Base-by-base conservation (phyloP, 2,113 vertebrate genomes). In the Entelurus aequoreus region DNA sequence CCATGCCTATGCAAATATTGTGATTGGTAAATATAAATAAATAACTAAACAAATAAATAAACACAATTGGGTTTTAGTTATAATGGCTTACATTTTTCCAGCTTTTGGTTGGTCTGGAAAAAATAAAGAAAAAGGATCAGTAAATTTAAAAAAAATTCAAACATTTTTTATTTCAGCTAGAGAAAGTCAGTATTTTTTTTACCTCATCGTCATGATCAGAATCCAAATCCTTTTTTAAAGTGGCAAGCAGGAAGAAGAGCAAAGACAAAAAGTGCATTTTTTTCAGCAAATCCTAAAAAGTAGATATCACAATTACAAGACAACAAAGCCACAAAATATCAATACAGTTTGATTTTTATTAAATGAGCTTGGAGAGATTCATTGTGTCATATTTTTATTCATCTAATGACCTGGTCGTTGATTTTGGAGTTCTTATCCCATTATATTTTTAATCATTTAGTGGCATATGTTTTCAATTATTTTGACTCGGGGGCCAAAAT, bases 171-270 rank as follows among this genome's bases (percentile, higher is more conserved):
- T 46, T 50, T 50, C 14, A 15, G 6, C 7, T 16, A 5, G 2
- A 50, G 8, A 51, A 8, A 51, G 9, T n/a, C 15, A 4, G 8
- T 51, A 10, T 51, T 51, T 4, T 68, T 49, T 82, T 96, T 98
- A 98, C 96, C 95, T 99, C 94, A 84, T 95, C 94, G 67, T 98
- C 95, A 84, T 93, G 95, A 74, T 99, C 97, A 83, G 97, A 98
- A 85, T 99, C 97, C 62, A 94, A 98, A 62, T 99, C 97, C 97
- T 99, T 93, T 91, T 59, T 11, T 36, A 82, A 84, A 88, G 90
- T 90, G 89, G 93, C 86, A 89, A 83, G 89, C 83, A 88, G 87
- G 74, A 16, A 78, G 76, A 84, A 84, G 80, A 35, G 36, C 8
- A 50, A 28, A 61, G 15, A 61, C 89, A 71, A 71, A 19, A 86